phyloP scores from a whole-genome alignment of 2,797 vertebrate genomes.

The Eulemur coronatus region DNA sequence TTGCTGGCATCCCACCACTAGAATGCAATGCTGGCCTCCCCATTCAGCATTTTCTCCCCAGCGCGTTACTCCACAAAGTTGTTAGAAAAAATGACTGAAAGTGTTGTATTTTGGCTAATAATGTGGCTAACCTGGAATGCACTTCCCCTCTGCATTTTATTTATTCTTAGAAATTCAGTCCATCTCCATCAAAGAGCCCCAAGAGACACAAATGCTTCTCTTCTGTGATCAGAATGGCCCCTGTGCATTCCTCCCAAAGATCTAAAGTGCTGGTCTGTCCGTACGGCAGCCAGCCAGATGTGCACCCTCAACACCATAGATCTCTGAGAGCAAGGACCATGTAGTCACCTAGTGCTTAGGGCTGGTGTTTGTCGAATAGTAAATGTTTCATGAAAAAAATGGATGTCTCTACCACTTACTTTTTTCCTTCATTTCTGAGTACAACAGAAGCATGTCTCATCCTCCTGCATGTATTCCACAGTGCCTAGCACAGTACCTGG shows the following conservation, averaged over 20 bases:
- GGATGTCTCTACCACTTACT: fast-evolving
- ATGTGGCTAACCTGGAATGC: no score
- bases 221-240: neutral
- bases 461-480: neutral
- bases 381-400: neutral
- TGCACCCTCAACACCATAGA: fast-evolving
- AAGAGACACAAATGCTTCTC: neutral
- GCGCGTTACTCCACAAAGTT: neutral
- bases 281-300: neutral
- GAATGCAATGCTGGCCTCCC: neutral
- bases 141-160: neutral
- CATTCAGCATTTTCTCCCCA: neutral
- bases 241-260: neutral
- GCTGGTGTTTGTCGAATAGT: no score
- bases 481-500: neutral
- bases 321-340: neutral
- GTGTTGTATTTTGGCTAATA: neutral
- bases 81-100: neutral
- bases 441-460: neutral
- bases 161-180: neutral
- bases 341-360: neutral
- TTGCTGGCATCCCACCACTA: neutral
- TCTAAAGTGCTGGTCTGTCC: fast-evolving
- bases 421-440: neutral
- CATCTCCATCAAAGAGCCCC: neutral